Evolutionary conservation across 2,113 vertebrate genomes (phyloP).

Genomic region (Coreoperca whiteheadi): DNA sequence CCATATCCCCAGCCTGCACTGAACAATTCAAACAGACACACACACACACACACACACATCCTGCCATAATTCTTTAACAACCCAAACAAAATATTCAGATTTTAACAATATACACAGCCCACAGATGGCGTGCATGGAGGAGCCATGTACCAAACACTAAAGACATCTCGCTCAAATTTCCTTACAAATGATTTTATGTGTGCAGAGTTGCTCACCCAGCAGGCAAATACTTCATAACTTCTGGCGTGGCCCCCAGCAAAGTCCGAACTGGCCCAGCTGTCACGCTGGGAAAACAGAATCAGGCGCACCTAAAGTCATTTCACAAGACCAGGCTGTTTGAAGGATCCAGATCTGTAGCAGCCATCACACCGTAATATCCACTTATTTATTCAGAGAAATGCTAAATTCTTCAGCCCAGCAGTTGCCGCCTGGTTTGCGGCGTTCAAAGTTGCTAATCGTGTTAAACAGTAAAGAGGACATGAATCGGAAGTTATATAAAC

Average conservation of each 20-base stretch:
- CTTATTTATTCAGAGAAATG: conserved; percentile 60
- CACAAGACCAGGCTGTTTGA: conserved; percentile 25
- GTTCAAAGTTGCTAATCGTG: conserved; percentile 67
- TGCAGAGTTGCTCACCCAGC: conserved; percentile 57
- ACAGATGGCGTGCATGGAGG: conserved; percentile 42
- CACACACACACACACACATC: conserved; percentile 9
- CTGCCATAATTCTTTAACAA: conserved; percentile 13
- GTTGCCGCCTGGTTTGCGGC: conserved; percentile 43
- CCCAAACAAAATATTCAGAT: conserved; percentile 20
- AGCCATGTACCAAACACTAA: conserved; percentile 27
- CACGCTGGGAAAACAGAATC: conserved; percentile 67
- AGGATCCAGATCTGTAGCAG: conserved; percentile 42
- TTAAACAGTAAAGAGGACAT: conserved; percentile 66
- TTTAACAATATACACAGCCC: conserved; percentile 17
- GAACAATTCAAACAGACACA: not conserved
- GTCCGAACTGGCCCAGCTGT: conserved; percentile 64
- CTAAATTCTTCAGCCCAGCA: conserved; percentile 41
- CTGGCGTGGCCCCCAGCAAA: conserved; percentile 68
- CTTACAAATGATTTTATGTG: conserved; percentile 59
- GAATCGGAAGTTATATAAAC: conserved; percentile 64
- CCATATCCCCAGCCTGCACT: not conserved
- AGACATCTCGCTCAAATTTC: conserved; percentile 49
- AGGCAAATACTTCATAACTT: conserved; percentile 57
- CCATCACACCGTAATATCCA: conserved; percentile 45
- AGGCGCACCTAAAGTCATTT: conserved; percentile 68